These are phyloP conservation scores for Clanis bilineata DNA, from an alignment of 2,888 invertebrate species.

Conservation along the genomic window DNA sequence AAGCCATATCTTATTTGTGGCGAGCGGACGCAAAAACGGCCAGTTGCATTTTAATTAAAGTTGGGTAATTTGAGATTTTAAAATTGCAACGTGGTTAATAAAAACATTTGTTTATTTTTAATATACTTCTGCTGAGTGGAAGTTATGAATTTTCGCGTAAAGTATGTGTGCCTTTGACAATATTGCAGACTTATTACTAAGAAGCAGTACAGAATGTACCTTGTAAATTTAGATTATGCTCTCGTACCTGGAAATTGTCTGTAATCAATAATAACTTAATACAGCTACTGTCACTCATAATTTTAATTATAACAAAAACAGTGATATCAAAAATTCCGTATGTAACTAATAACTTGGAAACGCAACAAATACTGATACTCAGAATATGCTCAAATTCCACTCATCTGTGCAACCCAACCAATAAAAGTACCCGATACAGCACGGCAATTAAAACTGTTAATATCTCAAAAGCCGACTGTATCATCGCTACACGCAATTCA, in stretches of 20 bases:
- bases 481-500: background rate
- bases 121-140: background rate
- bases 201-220: too few species aligned
- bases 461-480: conserved; percentile 10
- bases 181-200: too few species aligned
- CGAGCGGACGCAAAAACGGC: background rate
- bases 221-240: too few species aligned
- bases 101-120: background rate
- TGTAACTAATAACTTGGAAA: background rate
- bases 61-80: background rate
- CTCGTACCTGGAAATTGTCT: too few species aligned
- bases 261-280: too few species aligned
- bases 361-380: background rate
- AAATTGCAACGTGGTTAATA: background rate
- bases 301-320: too few species aligned
- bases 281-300: too few species aligned
- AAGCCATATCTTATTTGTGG: conserved; percentile 7
- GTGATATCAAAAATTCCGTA: background rate
- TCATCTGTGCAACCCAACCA: background rate
- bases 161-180: too few species aligned
- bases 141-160: background rate
- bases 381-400: background rate
- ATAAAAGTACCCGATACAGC: background rate
- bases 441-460: conserved; percentile 11
- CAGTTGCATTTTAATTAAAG: conserved; percentile 9